Evolutionary conservation across 1,140 invertebrate genomes (phyloP).

Genomic region (Dreissena polymorpha): DNA sequence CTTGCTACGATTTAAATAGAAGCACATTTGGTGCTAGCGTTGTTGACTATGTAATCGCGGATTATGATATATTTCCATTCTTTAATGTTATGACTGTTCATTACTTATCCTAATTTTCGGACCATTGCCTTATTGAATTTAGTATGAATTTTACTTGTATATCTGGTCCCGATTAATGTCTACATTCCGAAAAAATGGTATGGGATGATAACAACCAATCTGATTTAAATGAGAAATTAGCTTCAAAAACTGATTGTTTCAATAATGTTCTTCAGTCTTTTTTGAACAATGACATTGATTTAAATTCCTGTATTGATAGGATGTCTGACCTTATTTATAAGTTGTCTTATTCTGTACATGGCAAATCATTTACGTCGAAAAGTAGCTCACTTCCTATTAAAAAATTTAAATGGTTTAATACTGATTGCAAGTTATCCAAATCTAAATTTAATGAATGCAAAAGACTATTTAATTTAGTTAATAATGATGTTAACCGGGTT

Average conservation of each 20-base stretch:
- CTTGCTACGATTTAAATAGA: constrained; percentile 12
- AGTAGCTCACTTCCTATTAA: not conserved
- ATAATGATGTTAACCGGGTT: not conserved
- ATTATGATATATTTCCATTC: not conserved
- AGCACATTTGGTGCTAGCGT: constrained; percentile 12
- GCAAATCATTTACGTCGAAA: not conserved
- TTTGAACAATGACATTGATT: not conserved
- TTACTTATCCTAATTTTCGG: constrained; percentile 19
- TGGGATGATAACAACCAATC: constrained; percentile 5
- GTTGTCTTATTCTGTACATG: constrained; percentile 8
- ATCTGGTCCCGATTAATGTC: not conserved
- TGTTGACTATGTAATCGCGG: constrained; percentile 19
- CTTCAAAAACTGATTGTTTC: not conserved
- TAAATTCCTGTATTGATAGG: constrained; percentile 5
- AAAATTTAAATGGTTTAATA: not conserved
- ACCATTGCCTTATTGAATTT: constrained; percentile 20
- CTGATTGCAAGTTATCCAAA: not conserved
- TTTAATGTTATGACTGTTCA: constrained; percentile 6
- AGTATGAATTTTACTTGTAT: not conserved
- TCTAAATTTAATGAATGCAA: not conserved
- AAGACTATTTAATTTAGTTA: not conserved
- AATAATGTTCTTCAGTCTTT: constrained; percentile 2
- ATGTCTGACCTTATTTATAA: constrained; percentile 17
- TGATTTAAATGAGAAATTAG: constrained; percentile 18
- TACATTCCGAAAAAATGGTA: not conserved